phyloP scores from a whole-genome alignment of 2,113 vertebrate species.

The Pelvicachromis taeniatus region DNA sequence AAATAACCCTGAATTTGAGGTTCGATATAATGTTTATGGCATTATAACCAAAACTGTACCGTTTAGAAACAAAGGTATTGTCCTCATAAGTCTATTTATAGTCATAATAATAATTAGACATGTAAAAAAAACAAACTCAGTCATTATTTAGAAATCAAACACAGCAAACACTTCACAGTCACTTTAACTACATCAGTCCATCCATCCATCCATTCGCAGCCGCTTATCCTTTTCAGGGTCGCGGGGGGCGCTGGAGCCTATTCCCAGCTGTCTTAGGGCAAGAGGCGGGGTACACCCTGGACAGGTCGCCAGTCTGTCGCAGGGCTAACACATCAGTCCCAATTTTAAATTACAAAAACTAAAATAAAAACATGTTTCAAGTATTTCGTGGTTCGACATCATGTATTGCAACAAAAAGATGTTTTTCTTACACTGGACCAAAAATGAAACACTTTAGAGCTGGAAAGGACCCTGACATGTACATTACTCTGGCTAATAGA shows the following conservation, averaged over 20 bases:
- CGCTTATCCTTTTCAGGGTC: no score
- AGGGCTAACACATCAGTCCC: background rate
- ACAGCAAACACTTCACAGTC: background rate
- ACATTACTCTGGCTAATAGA: background rate
- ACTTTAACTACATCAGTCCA: background rate
- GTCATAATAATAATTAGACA: background rate
- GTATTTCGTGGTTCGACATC: background rate
- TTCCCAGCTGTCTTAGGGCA: no score
- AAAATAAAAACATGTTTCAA: background rate
- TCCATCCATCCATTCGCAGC: no score
- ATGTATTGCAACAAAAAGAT: background rate
- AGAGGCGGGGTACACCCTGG: no score
- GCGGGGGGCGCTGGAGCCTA: no score
- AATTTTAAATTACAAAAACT: background rate
- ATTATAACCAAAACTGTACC: background rate
- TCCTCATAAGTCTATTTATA: background rate
- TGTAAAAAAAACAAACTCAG: background rate
- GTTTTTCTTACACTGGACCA: background rate
- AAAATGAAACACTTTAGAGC: background rate
- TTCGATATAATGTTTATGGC: background rate
- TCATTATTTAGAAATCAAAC: background rate
- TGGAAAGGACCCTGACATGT: background rate
- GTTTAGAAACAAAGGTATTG: background rate
- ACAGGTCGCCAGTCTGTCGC: no score
- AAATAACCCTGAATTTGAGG: background rate